Evolutionary conservation across 35 echinoderm and acorn worm species (phyloP).

Genomic region (Chiridota heheva): DNA sequence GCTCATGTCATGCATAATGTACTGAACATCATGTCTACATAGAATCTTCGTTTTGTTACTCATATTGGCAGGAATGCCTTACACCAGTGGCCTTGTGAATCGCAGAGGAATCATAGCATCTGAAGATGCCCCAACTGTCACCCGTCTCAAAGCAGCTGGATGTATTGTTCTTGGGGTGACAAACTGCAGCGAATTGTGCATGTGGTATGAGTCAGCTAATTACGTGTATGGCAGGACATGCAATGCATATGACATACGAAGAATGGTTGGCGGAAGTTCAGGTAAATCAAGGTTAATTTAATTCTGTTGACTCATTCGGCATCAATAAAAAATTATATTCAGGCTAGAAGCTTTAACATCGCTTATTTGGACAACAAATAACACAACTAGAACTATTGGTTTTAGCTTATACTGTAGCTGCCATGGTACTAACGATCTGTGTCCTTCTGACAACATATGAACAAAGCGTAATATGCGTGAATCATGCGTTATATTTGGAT

Average conservation of each 20-base stretch:
- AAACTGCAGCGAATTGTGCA: slow-evolving; percentile 88
- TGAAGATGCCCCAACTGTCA: slow-evolving; percentile 63
- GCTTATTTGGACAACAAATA: too few species aligned
- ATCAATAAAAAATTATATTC: not conserved
- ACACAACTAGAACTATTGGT: not conserved
- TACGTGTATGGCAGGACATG: slow-evolving; percentile 78
- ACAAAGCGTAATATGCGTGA: too few species aligned
- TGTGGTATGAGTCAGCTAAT: slow-evolving; percentile 96
- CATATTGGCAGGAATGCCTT: slow-evolving; percentile 60
- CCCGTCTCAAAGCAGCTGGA: slow-evolving; percentile 63
- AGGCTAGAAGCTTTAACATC: not conserved
- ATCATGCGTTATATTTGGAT: too few species aligned
- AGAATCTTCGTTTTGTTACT: not conserved
- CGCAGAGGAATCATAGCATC: slow-evolving; percentile 47
- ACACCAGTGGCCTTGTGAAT: slow-evolving; percentile 82
- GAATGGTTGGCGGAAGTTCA: slow-evolving; percentile 95
- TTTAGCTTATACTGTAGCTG: too few species aligned
- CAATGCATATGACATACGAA: slow-evolving; percentile 83
- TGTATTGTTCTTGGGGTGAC: slow-evolving; percentile 80
- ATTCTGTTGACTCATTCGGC: not conserved
- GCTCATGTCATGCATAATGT: too few species aligned
- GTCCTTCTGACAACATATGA: too few species aligned
- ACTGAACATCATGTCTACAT: too few species aligned
- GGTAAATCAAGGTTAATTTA: slow-evolving; percentile 33
- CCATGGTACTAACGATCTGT: too few species aligned